Percentiles rank a stretch among this genome's conserved stretches.
Conservation (phyloP, 2,888 invertebrate species). For the Temnothorax rugatulus region DNA sequence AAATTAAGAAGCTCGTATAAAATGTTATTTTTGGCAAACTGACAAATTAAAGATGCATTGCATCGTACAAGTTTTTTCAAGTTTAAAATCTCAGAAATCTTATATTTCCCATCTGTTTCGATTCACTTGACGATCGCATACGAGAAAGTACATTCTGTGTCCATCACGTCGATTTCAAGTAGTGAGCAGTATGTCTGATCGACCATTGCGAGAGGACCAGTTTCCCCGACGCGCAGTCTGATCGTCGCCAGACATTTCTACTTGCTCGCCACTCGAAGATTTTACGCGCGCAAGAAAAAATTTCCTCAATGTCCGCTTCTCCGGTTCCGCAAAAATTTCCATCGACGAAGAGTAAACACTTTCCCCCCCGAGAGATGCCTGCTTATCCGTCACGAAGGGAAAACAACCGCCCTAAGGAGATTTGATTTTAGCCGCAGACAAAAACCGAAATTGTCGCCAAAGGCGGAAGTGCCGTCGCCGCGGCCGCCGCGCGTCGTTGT, state of each 20-base stretch:
- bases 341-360: conserved; percentile 42
- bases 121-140: neutral
- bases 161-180: conserved; percentile 6
- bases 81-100: neutral
- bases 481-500: no score
- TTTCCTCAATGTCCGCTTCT: neutral
- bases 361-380: conserved; percentile 23
- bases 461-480: neutral
- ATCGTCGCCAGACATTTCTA: conserved; percentile 56
- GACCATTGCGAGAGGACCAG: neutral
- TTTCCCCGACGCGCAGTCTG: conserved; percentile 50
- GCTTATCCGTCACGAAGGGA: conserved; percentile 16
- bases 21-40: neutral
- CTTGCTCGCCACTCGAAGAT: conserved; percentile 31
- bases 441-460: conserved; percentile 53
- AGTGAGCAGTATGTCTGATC: conserved; percentile 25
- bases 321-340: conserved; percentile 40
- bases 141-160: neutral
- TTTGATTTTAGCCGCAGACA: conserved; percentile 53
- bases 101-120: neutral
- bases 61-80: neutral
- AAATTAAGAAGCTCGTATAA: neutral
- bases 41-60: neutral
- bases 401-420: conserved; percentile 52
- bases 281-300: conserved; percentile 29